These are phyloP conservation scores for Nymphalis polychloros DNA, from an alignment of 2,888 invertebrate genomes.

Conservation along the genomic window DNA sequence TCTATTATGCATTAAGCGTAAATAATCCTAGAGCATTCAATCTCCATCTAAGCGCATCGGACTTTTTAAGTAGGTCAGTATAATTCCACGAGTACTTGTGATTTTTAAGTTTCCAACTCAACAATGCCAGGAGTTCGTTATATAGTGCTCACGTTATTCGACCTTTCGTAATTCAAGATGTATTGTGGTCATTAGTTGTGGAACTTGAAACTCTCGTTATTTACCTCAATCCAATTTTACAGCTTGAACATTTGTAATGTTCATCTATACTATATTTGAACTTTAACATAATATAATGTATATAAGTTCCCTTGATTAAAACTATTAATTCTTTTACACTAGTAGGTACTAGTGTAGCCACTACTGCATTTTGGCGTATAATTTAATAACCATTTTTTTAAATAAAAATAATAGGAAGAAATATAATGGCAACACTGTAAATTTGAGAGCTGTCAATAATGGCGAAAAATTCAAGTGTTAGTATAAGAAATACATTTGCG, in stretches of 20 bases:
- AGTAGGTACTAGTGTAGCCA: no score
- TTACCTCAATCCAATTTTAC: background rate
- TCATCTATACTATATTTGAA: no score
- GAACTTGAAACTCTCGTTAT: background rate
- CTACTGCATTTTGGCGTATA: no score
- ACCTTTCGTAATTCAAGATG: background rate
- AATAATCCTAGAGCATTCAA: background rate
- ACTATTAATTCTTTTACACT: no score
- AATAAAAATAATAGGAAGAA: no score
- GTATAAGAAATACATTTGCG: no score
- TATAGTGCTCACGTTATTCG: background rate
- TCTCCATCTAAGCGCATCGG: background rate
- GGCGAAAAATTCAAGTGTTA: no score
- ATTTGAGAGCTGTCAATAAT: no score
- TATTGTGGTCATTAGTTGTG: background rate
- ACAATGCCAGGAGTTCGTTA: background rate
- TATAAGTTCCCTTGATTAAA: background rate
- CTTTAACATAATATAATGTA: no score
- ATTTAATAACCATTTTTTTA: no score
- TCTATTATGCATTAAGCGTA: background rate
- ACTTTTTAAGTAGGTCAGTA: conserved; percentile 4
- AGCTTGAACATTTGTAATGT: background rate
- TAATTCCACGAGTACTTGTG: conserved; percentile 5
- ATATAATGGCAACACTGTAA: no score
- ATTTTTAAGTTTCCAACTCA: conserved; percentile 3